Evolutionary conservation across 2,888 invertebrate genomes (phyloP), one percentile per base, ranked within the genome.

Genomic region (Cosmopolites sordidus): DNA sequence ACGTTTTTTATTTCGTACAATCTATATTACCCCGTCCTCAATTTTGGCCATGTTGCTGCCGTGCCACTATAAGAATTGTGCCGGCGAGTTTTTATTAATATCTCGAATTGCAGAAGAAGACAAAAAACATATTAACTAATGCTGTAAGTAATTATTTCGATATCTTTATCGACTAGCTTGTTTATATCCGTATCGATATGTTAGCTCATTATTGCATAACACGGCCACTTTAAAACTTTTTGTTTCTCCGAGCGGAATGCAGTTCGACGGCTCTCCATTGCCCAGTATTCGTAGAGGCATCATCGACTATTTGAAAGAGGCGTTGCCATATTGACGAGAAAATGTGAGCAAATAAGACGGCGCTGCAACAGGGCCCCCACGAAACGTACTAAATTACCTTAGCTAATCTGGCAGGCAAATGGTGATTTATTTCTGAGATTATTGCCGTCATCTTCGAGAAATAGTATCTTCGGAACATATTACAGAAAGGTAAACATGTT

Each of bases 151-250:
- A 33, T 33, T 33, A 33, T 16, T 40, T 40, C 40, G 40, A 40
- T 40, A 40, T 16, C 40, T 40, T 40, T 40, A 40, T 40, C 40
- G 40, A 40, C 17, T 3, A 40, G 15, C 40, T 40, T 40, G 40
- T 40, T 40, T 40, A 40, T 40, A 40, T 40, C 17, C 5, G 40
- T 40, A 40, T 40, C 40, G 40, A 40, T 40, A 40, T 16, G 40
- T 40, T 40, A 40, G 40, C 40, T 40, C 40, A 40, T 40, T 40
- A 40, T 40, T 40, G 40, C 40, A 40, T 40, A 40, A 40, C 40
- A 40, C 14, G 15, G 40, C 40, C 40, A 40, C 40, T 40, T 40
- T 40, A 12, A 16, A 16, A 40, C 40, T 40, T 40, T 40, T 40
- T 40, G 8, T 40, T 11, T 40, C 16, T 14, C 17, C 5, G 40